phyloP scores from a whole-genome alignment of 2,797 vertebrate species.

The Pristis pectinata region DNA sequence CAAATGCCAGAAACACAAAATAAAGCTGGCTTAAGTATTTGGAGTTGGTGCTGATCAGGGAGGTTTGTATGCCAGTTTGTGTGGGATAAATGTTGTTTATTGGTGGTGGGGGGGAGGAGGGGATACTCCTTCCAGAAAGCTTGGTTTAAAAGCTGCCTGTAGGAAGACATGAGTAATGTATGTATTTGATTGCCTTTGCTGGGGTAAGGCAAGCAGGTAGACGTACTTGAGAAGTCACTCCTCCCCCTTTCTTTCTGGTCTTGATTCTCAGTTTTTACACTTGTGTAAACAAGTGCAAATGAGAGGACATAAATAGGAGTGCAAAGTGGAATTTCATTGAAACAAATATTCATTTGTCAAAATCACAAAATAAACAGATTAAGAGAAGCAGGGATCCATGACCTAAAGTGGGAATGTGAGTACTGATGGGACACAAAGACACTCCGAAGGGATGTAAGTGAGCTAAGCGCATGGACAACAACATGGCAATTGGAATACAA shows the following conservation, averaged over 20 bases:
- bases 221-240: no score
- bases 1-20: not conserved
- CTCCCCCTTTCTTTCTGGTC: not conserved
- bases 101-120: not conserved
- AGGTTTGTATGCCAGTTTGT: not conserved
- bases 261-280: not conserved
- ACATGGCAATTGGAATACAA: no score
- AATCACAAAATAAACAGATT: not conserved
- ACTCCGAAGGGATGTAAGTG: no score
- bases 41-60: not conserved
- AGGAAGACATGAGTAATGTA: not conserved
- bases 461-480: no score
- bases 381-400: not conserved
- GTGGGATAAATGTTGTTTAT: not conserved
- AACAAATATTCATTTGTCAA: not conserved
- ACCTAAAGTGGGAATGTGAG: no score
- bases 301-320: not conserved
- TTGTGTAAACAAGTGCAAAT: not conserved
- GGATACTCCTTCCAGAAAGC: not conserved
- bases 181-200: not conserved
- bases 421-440: no score
- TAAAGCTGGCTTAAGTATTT: not conserved
- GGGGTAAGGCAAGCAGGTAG: not conserved
- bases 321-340: not conserved
- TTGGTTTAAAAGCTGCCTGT: not conserved